Conservation (phyloP, 2,113 vertebrate genomes). For the Serilophus lunatus region DNA sequence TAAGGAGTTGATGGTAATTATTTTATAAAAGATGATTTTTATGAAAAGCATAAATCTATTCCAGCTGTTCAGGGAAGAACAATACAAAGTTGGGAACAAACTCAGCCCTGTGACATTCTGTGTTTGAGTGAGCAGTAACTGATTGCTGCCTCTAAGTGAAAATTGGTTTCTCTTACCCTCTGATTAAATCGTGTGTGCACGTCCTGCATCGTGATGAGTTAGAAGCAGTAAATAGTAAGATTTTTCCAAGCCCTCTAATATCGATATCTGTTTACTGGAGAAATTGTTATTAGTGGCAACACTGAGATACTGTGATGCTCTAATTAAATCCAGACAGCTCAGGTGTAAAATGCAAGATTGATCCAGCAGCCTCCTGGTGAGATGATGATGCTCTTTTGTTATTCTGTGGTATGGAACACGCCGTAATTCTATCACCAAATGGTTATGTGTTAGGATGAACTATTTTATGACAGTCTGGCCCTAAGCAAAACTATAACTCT, state of each 20-base stretch:
- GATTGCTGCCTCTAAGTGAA: neutral
- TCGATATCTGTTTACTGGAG: neutral
- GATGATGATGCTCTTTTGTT: neutral
- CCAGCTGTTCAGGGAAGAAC: neutral
- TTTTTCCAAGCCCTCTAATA: neutral
- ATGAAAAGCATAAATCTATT: neutral
- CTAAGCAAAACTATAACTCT: constrained; percentile 29
- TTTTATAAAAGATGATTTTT: neutral
- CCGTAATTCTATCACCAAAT: neutral
- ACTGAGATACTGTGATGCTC: neutral
- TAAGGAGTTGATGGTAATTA: neutral
- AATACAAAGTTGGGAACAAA: neutral
- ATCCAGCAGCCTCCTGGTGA: neutral
- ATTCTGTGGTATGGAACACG: neutral
- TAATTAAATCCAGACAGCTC: constrained; percentile 28
- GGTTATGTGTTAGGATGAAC: neutral
- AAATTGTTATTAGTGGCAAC: neutral
- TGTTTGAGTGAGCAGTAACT: neutral
- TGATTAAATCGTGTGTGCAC: neutral
- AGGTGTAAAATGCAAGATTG: constrained; percentile 45
- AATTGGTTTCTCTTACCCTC: neutral
- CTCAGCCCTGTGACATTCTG: neutral
- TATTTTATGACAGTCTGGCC: constrained; percentile 33
- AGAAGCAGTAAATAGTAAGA: neutral
- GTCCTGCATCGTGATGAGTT: neutral